Conservation (phyloP, 2,888 invertebrate genomes). For the Scrobipalpa atriplicella region DNA sequence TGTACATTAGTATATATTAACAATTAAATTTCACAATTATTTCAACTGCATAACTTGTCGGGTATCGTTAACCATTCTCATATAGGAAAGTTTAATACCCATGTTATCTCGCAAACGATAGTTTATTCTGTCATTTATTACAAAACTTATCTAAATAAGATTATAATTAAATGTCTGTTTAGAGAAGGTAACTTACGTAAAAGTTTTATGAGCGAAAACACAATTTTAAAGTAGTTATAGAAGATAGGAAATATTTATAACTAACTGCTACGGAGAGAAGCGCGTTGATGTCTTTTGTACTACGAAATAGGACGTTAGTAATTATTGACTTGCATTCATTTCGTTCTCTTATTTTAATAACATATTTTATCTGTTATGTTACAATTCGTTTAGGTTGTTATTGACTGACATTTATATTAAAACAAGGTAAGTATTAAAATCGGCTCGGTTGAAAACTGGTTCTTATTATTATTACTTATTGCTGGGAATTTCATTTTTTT, state of each 20-base stretch:
- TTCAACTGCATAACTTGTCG: constrained; percentile 12
- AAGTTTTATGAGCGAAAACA: neutral
- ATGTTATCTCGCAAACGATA: neutral
- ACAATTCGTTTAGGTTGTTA: neutral
- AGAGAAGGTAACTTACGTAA: neutral
- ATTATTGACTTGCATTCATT: neutral
- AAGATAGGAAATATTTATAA: neutral
- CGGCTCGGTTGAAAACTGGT: constrained; percentile 16
- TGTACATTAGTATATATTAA: constrained; percentile 27
- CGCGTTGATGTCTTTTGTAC: constrained; percentile 54
- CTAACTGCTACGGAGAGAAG: neutral
- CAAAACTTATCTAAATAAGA: neutral
- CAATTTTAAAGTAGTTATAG: neutral
- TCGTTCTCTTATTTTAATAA: neutral
- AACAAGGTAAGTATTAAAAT: constrained; percentile 13
- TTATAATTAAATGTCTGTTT: constrained; percentile 1
- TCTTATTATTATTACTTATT: constrained; percentile 18
- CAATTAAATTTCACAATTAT: constrained; percentile 28
- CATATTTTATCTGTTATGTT: neutral
- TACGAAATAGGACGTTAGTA: neutral
- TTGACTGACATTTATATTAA: constrained; percentile 19
- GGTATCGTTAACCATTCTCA: neutral
- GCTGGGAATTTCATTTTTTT: constrained; percentile 16
- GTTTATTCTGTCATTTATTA: neutral
- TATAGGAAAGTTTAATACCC: neutral